Evolutionary conservation across 2,888 invertebrate genomes (phyloP), one percentile per base, ranked within the genome.

Genomic region (Drosophila ustulata): DNA sequence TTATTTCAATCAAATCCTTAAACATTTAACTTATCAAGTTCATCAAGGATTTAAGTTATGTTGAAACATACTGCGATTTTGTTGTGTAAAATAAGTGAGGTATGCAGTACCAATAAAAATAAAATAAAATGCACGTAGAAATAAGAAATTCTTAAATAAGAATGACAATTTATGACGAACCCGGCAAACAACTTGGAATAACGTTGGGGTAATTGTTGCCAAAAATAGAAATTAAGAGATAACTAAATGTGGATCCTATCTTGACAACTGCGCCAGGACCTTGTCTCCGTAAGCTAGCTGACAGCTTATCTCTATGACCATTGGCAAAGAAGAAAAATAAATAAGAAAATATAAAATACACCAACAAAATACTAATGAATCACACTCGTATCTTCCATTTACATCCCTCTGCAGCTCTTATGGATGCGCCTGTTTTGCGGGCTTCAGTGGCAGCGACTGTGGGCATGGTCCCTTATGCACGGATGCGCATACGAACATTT

Each of bases 391-490:
- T 55, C 55, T 53, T 6, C 6, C 52, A 34, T 50, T 45, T 30
- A 6, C 53, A 56, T 76, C 46, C 66, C 43, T 70, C 93, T 93
- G 45, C 93, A 97, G 96, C 88, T 94, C 94, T 66, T 97, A 96
- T 92, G 94, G 93, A 90, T 97, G 97, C 92, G 94, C 95, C 63
- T 98, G 98, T 92, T 97, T 97, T 92, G 93, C 95, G 58, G 96
- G 96, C 45, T 97, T 96, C 93, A 95, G 94, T 57, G 97, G 97
- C 5, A 79, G 59, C 52, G 95, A 95, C 90, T 98, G 97, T 91
- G 96, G 97, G 46, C 94, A 94, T 80, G 97, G 97, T 11, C 96
- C 96, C 0, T 94, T 96, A 63, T 98, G 98, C 92, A 94, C 95
- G 68, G 94, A 94, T 63, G 93, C 94, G 46, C 94, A 94, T 66